Evolutionary conservation across 2,113 vertebrate genomes (phyloP).

Genomic region (Tachycineta bicolor): DNA sequence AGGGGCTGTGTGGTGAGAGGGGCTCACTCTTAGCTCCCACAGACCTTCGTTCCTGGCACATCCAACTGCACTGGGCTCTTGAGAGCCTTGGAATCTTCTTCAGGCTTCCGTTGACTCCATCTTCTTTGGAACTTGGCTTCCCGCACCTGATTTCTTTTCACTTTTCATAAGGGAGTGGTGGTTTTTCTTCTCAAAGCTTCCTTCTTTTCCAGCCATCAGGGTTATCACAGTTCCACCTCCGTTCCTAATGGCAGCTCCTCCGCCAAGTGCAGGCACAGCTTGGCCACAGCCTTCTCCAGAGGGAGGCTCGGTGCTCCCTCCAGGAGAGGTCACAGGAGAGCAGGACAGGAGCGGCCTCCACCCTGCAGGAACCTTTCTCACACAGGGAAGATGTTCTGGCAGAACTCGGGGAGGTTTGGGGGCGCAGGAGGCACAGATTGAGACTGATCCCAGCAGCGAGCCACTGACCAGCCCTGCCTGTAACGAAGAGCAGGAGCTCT

Average conservation of each 20-base stretch:
- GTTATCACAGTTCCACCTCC: not conserved
- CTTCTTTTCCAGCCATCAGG: not conserved
- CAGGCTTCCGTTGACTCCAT: not conserved
- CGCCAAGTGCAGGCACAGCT: not conserved
- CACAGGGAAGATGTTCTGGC: not conserved
- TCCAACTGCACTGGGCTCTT: not conserved
- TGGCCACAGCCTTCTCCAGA: not conserved
- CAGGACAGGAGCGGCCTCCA: not conserved
- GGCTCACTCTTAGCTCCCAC: not conserved
- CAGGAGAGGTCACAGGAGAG: conserved; percentile 6
- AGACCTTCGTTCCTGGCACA: not conserved
- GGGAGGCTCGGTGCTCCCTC: not conserved
- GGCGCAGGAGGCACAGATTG: not conserved
- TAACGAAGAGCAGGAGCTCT: not conserved
- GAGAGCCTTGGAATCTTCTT: not conserved
- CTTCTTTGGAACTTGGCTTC: not conserved
- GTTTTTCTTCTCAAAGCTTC: not conserved
- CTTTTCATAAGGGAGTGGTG: not conserved
- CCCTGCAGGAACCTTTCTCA: not conserved
- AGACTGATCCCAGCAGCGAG: not conserved
- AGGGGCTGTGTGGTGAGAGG: not conserved
- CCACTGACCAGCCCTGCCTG: not conserved
- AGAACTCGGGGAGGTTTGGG: not conserved
- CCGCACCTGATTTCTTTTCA: not conserved
- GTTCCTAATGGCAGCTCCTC: not conserved